Conservation (phyloP, 2,888 invertebrate species). For the Holacanthella duospinosa region DNA sequence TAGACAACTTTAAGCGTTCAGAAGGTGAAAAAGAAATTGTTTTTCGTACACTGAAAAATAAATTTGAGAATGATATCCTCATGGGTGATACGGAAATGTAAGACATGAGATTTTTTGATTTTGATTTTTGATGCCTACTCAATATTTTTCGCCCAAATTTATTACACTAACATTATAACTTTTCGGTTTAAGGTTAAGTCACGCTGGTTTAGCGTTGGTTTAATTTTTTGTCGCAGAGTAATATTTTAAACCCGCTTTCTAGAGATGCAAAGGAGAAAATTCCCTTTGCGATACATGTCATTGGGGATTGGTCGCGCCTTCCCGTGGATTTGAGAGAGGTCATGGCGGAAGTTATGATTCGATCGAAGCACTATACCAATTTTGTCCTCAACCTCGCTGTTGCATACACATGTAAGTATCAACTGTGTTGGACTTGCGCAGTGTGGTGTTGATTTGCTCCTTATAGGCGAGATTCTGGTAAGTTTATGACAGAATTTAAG, state of each 20-base stretch:
- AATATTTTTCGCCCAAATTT: neutral
- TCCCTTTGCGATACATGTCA: conserved; percentile 73
- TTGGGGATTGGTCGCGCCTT: conserved; percentile 71
- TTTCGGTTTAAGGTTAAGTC: too few species aligned
- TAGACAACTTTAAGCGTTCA: conserved; percentile 92
- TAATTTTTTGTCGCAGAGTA: too few species aligned
- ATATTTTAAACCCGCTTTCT: too few species aligned
- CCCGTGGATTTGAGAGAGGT: conserved; percentile 64
- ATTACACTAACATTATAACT: neutral
- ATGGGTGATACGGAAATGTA: conserved; percentile 33
- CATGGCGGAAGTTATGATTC: conserved; percentile 65
- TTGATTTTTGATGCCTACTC: neutral
- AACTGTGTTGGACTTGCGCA: too few species aligned
- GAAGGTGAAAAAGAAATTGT: conserved; percentile 79
- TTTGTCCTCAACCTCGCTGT: conserved; percentile 68
- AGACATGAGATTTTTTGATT: too few species aligned
- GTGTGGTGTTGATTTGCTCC: too few species aligned
- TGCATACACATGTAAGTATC: conserved; percentile 64
- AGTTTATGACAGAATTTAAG: too few species aligned
- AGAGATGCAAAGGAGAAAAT: conserved; percentile 68
- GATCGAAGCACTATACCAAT: conserved; percentile 67
- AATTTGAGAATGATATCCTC: conserved; percentile 30
- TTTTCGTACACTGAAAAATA: conserved; percentile 63
- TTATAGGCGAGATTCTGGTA: neutral
- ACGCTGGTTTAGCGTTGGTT: too few species aligned